A percentile compares a stretch with the other conserved stretches of the same genome.
phyloP scores from a whole-genome alignment of 2,888 invertebrate genomes.

The Napeogenes inachia region DNA sequence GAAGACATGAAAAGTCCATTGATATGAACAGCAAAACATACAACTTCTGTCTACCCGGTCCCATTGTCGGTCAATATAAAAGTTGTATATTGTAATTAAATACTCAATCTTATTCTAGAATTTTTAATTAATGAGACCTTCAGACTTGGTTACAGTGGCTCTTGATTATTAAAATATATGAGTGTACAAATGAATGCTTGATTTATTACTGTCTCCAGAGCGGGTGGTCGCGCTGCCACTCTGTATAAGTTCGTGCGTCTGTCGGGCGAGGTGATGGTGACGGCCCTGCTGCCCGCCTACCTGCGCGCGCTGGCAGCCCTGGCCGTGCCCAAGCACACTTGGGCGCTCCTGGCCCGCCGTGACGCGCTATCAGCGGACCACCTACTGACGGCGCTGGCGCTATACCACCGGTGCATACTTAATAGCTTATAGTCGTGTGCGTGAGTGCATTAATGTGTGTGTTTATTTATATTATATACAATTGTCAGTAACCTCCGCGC shows the following conservation, averaged over 20 bases:
- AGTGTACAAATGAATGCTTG: neutral
- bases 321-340: conserved; percentile 85
- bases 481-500: conserved; percentile 80
- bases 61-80: too few relatives aligned
- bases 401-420: conserved; percentile 80
- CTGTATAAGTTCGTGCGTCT: conserved; percentile 94
- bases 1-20: too few relatives aligned
- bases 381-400: conserved; percentile 79
- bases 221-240: conserved; percentile 82
- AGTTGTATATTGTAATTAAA: too few relatives aligned
- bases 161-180: too few relatives aligned
- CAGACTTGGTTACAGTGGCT: too few relatives aligned
- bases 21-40: too few relatives aligned
- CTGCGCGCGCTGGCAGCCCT: conserved; percentile 91
- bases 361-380: conserved; percentile 64
- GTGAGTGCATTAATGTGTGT: neutral
- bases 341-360: conserved; percentile 70
- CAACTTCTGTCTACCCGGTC: too few relatives aligned
- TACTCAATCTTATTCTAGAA: too few relatives aligned
- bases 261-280: conserved; percentile 90
- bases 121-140: too few relatives aligned
- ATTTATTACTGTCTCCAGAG: conserved; percentile 21
- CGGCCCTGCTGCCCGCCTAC: conserved; percentile 90
- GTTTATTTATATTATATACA: neutral
- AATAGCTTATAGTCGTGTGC: neutral